A percentile compares a stretch with the other conserved stretches of the same genome.
phyloP scores from a whole-genome alignment of 2,888 invertebrate genomes.

The Caenorhabditis macrosperma region DNA sequence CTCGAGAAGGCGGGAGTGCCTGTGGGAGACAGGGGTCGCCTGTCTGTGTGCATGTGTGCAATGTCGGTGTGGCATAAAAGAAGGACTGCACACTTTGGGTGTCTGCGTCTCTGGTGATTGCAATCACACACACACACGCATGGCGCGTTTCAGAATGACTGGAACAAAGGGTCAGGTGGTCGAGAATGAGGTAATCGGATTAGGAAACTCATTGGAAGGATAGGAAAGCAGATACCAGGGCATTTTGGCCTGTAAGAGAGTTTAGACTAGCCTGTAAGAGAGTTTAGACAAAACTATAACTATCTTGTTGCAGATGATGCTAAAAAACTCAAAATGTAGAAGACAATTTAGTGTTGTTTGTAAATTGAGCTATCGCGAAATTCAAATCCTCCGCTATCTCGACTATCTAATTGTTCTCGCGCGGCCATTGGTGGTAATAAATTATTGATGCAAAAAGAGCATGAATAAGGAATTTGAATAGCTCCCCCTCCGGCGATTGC shows the following conservation, averaged over 20 bases:
- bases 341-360: neutral
- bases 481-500: too few species aligned
- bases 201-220: neutral
- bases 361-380: neutral
- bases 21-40: neutral
- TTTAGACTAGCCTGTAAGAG: too few species aligned
- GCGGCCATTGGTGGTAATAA: conserved; percentile 14
- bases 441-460: conserved; percentile 55
- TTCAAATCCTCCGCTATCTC: conserved; percentile 12
- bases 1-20: conserved; percentile 35
- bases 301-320: too few species aligned
- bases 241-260: too few species aligned
- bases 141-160: conserved; percentile 12
- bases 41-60: conserved; percentile 32
- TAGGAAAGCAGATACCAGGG: too few species aligned
- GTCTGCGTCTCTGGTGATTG: conserved; percentile 26
- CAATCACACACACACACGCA: conserved; percentile 19
- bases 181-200: neutral
- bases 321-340: too few species aligned
- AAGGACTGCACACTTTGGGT: conserved; percentile 21
- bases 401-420: neutral
- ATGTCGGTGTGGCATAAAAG: conserved; percentile 33
- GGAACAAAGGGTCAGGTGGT: neutral
- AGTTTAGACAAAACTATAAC: too few species aligned
- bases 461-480: conserved; percentile 43